Base-by-base conservation (phyloP, 2,113 vertebrate species). In the Centropus unirufus region DNA sequence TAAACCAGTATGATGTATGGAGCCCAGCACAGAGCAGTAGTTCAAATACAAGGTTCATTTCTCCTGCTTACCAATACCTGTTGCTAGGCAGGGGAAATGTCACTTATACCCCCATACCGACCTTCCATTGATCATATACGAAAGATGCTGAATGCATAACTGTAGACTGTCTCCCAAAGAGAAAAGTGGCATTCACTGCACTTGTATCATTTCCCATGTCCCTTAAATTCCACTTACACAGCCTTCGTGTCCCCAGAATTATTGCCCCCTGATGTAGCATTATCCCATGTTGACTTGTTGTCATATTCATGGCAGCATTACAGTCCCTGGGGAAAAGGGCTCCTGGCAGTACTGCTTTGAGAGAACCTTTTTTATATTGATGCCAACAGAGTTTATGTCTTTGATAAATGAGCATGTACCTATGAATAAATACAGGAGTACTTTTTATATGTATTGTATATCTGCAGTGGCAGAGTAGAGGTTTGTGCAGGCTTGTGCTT, bases 341-440 rank as follows among this genome's bases (percentile, higher is more conserved):
- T 93, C 86, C 90, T 89, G 67, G 91, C 82, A 92, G 69, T 49
- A 81, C 40, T 64, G 67, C 94, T 93, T 54, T 90, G 87, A 95
- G 91, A 95, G 91, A 92, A 78, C 91, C 86, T 80, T 89, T 86
- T 81, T 95, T 94, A 94, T 92, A 83, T 40, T 77, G 88, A 92
- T 93, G 78, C 92, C 91, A 97, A 74, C 83, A 92, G 86, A 93
- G 77, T 96, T 81, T 93, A 88, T 92, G 66, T 96, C 88, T 89
- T 80, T 96, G 94, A 95, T 91, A 94, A 91, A 97, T 83, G 91
- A 82, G 73, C 75, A 63, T 89, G 85, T 92, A 93, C 88, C 87
- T 94, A 94, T 93, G 93, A 96, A 97, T 94, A 96, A 97, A 95
- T 93, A 91, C 89, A 82, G 93, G 83, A 92, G 67, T 95, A 51